Conservation (phyloP, 2,888 invertebrate species). For the Embidobia sp. region DNA sequence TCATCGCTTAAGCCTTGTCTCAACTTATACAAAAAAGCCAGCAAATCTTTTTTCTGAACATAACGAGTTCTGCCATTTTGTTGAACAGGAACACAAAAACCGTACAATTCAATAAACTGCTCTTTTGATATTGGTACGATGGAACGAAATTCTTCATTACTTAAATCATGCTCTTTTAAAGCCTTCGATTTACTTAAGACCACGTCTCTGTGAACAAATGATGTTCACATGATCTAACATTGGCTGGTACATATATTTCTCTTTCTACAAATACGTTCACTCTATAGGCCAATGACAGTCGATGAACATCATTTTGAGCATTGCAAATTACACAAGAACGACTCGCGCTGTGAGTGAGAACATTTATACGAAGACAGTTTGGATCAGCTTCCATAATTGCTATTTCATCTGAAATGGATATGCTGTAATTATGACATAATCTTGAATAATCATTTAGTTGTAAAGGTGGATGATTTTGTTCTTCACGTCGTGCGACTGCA, state of each 20-base stretch:
- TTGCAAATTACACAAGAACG: constrained; percentile 38
- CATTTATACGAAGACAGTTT: constrained; percentile 26
- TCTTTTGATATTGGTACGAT: constrained; percentile 41
- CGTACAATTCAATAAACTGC: constrained; percentile 25
- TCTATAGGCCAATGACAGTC: constrained; percentile 20
- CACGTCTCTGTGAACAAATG: constrained; percentile 30
- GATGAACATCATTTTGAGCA: constrained; percentile 16
- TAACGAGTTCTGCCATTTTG: constrained; percentile 13
- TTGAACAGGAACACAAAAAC: constrained; percentile 22
- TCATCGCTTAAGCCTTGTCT: constrained; percentile 34
- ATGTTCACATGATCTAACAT: constrained; percentile 44
- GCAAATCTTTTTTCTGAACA: constrained; percentile 26
- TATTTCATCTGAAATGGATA: constrained; percentile 17
- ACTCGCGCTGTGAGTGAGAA: constrained; percentile 13
- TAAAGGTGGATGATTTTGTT: constrained; percentile 5
- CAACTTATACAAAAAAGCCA: constrained; percentile 36
- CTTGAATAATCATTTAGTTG: constrained; percentile 18
- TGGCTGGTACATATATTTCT: constrained; percentile 34
- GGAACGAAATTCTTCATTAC: constrained; percentile 44
- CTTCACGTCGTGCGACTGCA: constrained; percentile 23
- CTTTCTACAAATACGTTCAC: constrained; percentile 28
- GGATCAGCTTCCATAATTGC: constrained; percentile 19
- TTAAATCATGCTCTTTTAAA: constrained; percentile 35
- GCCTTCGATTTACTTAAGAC: not conserved
- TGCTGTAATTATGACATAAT: constrained; percentile 33